Evolutionary conservation across 2,888 invertebrate species (phyloP).

Genomic region (Cremastobaeus sp.): DNA sequence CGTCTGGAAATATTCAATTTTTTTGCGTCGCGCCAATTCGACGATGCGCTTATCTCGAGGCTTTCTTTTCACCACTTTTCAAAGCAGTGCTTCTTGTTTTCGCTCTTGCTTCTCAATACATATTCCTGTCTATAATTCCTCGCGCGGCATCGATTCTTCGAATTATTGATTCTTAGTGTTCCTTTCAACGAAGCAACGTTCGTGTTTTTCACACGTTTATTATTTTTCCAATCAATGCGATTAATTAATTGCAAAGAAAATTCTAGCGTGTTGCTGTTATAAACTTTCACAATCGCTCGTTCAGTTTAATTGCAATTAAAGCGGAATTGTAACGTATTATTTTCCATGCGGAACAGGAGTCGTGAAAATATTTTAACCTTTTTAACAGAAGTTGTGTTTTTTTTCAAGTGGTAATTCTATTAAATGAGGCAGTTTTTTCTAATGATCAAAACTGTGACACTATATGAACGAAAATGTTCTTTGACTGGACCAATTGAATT

Average conservation of each 20-base stretch:
- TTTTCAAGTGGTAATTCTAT: no score
- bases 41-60: background rate
- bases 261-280: constrained; percentile 16
- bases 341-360: no score
- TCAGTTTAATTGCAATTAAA: constrained; percentile 4
- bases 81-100: background rate
- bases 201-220: constrained; percentile 12
- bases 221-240: constrained; percentile 29
- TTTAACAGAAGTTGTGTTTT: no score
- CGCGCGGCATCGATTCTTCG: constrained; percentile 22
- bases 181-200: constrained; percentile 9
- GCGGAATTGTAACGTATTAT: background rate
- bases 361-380: no score
- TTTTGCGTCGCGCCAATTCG: background rate
- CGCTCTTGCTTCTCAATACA: background rate
- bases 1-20: background rate
- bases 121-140: constrained; percentile 19
- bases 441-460: no score
- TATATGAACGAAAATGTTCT: no score
- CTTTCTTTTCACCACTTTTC: background rate
- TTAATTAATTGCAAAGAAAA: constrained; percentile 32
- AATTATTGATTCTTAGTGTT: constrained; percentile 26
- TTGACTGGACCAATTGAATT: no score
- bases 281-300: constrained; percentile 9
- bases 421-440: no score